Evolutionary conservation across 2,797 vertebrate genomes (phyloP).

Genomic region (Lepilemur ruficaudatus): DNA sequence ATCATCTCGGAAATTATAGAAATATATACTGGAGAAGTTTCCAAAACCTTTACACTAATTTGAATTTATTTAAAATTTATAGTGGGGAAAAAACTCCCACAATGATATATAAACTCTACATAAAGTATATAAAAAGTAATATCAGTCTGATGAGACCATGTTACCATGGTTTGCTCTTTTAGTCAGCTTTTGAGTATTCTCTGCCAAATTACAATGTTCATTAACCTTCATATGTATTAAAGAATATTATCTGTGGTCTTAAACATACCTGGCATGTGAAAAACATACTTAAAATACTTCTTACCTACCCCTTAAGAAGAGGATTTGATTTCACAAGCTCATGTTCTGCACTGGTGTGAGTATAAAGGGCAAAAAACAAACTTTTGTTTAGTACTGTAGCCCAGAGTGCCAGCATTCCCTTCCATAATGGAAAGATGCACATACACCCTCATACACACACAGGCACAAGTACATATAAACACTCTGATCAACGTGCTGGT

Average conservation of each 20-base stretch:
- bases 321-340: background rate
- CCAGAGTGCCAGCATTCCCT: accelerated
- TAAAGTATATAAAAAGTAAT: background rate
- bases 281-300: background rate
- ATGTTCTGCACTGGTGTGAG: background rate
- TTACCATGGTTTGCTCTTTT: background rate
- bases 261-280: background rate
- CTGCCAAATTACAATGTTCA: background rate
- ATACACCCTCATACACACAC: background rate
- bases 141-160: background rate
- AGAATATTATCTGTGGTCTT: background rate
- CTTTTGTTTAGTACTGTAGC: background rate
- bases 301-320: background rate
- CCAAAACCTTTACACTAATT: background rate
- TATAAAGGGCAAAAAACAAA: background rate
- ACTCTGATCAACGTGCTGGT: background rate
- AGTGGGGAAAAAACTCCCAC: background rate
- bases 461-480: accelerated
- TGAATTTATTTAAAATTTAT: constrained; percentile 24
- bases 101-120: background rate
- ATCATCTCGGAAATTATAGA: background rate
- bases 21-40: background rate
- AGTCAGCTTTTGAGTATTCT: background rate
- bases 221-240: background rate
- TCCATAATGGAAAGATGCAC: background rate